These are phyloP conservation scores for Pocota personata DNA, from an alignment of 2,888 invertebrate species.

Conservation along the genomic window DNA sequence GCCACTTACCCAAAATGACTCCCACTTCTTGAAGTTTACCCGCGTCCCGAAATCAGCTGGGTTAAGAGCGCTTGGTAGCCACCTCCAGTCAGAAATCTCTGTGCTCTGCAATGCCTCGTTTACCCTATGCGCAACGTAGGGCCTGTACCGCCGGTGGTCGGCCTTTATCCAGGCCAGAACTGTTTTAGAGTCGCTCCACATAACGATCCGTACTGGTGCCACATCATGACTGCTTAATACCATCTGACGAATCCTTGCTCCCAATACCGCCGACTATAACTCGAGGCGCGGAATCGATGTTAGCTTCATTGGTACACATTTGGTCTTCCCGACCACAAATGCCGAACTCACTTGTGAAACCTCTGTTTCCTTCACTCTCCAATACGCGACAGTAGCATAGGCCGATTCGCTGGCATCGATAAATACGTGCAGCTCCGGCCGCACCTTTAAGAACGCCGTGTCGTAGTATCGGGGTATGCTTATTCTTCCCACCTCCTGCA, in stretches of 20 bases:
- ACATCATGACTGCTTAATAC: conserved; percentile 24
- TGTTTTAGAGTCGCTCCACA: too few relatives aligned
- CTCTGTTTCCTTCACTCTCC: neutral
- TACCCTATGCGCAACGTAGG: conserved; percentile 74
- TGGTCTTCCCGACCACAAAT: conserved; percentile 40
- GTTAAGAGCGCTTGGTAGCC: conserved; percentile 39
- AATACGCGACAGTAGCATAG: conserved; percentile 51
- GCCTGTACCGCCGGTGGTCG: conserved; percentile 60
- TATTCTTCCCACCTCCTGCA: conserved; percentile 12
- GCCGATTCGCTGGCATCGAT: conserved; percentile 55
- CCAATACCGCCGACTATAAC: too few relatives aligned
- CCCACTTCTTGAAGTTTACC: conserved; percentile 7
- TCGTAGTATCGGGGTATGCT: conserved; percentile 42
- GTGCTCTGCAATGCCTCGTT: conserved; percentile 49
- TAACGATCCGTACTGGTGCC: neutral
- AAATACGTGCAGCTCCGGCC: conserved; percentile 52
- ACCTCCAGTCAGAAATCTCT: conserved; percentile 35
- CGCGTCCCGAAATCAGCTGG: conserved; percentile 58
- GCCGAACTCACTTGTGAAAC: neutral
- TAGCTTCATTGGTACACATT: conserved; percentile 31
- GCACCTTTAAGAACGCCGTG: neutral
- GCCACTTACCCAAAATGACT: conserved; percentile 40
- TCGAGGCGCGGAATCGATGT: conserved; percentile 44
- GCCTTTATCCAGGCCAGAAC: conserved; percentile 63
- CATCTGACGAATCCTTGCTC: conserved; percentile 9